phyloP scores from a whole-genome alignment of 1,140 invertebrate species.

The Hycleus cichorii region DNA sequence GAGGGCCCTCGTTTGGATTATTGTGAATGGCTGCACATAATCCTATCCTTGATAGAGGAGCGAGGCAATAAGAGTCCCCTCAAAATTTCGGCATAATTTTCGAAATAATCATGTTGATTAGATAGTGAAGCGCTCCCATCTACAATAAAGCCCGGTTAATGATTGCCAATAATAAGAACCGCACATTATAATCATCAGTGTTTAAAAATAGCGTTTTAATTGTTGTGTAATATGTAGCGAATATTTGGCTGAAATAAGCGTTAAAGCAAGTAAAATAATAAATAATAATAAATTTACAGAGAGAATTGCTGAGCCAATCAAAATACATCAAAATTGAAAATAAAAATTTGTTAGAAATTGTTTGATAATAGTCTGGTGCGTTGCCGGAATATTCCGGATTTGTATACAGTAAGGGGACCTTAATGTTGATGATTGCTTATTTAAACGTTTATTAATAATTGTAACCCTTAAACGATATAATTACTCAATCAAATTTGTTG shows the following conservation, averaged over 20 bases:
- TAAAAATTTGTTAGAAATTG: too few species aligned
- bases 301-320: conserved; percentile 44
- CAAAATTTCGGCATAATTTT: conserved; percentile 1
- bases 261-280: not conserved
- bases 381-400: conserved; percentile 5
- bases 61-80: conserved; percentile 38
- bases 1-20: conserved; percentile 37
- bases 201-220: conserved; percentile 17
- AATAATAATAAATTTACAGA: conserved; percentile 18
- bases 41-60: conserved; percentile 25
- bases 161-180: conserved; percentile 26
- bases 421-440: conserved; percentile 22
- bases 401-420: conserved; percentile 30
- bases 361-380: conserved; percentile 16
- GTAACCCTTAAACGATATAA: conserved; percentile 10
- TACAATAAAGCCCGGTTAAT: conserved; percentile 29
- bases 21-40: conserved; percentile 47
- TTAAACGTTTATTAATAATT: not conserved
- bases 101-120: conserved; percentile 10
- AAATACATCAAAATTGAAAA: conserved; percentile 25
- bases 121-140: conserved; percentile 33
- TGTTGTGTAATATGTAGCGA: conserved; percentile 17
- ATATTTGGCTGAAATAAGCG: conserved; percentile 28
- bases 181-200: conserved; percentile 20
- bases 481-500: conserved; percentile 13